phyloP scores from a whole-genome alignment of 2,888 invertebrate species.

The Lasioglossum lativentre region DNA sequence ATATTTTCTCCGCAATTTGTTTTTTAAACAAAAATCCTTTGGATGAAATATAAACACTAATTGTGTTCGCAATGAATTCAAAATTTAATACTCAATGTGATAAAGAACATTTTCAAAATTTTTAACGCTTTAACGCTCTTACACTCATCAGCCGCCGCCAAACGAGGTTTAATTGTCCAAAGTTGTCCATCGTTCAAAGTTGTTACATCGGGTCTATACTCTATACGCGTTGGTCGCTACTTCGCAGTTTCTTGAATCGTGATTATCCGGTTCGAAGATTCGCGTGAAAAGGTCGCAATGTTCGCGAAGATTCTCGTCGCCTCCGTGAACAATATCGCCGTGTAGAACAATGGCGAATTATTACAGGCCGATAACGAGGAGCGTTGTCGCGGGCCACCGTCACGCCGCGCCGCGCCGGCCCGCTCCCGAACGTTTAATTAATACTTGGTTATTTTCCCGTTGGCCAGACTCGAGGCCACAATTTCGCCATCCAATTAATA shows the following conservation, averaged over 20 bases:
- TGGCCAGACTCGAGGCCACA: constrained; percentile 35
- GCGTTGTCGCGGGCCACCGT: constrained; percentile 19
- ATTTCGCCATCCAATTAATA: constrained; percentile 54
- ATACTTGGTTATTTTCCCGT: constrained; percentile 59
- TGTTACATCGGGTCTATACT: no score
- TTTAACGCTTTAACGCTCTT: no score
- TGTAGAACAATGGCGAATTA: constrained; percentile 57
- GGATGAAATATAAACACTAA: no score
- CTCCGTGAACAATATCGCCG: constrained; percentile 29
- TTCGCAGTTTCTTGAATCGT: background rate
- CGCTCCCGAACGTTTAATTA: constrained; percentile 54
- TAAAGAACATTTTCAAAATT: no score
- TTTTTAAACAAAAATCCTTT: no score
- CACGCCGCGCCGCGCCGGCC: constrained; percentile 34
- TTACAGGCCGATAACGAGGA: constrained; percentile 50
- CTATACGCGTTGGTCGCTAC: no score
- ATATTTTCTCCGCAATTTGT: no score
- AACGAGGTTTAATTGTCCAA: background rate
- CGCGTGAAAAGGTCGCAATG: background rate
- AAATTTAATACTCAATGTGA: no score
- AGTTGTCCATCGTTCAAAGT: no score
- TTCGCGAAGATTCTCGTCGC: background rate
- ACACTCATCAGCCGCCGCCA: no score
- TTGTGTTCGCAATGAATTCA: no score
- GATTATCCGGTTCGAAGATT: constrained; percentile 36